Evolutionary conservation across 1,140 invertebrate species (phyloP), one percentile per base, ranked within the genome.

Genomic region (Probaryconus sp.): DNA sequence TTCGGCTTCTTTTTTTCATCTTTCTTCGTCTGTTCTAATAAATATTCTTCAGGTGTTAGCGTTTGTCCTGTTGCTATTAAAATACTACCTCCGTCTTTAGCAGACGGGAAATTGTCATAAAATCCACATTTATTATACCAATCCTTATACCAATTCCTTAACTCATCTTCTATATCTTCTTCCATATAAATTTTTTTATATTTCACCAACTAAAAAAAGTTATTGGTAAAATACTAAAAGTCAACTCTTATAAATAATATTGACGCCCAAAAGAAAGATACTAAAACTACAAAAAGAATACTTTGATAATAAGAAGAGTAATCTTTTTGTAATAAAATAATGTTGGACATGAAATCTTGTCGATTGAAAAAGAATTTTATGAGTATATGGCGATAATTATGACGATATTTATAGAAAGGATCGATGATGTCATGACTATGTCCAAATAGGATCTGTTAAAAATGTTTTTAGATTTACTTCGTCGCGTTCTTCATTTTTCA

Each of bases 91-190:
- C 89, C 89, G 51, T 86, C 81, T 2, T 88, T 68, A 9, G 83
- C 87, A 16, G 86, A 73, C 21, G 91, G 91, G 75, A 87, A 90
- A 3, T 83, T 82, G 56, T 90, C 88, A 47, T 91, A 91, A 30
- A 86, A 84, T 21, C 84, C 85, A 0, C 87, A 67, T 38, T 83
- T 80, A 1, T 85, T 60, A 79, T 90, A 91, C 90, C 92, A 93
- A 51, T 90, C 76, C 5, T 81, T 60, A 68, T 92, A 91, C 92
- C 92, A 93, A 40, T 89, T 89, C 42, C 91, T 89, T 63, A 93
- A 91, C 82, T 93, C 92, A 48, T 90, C 90, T 1, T 89, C 89
- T 60, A 93, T 92, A 76, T 93, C 92, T 74, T 93, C 92, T 85
- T 92, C 89, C 30, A 93, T 82, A 50, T 89, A 87, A 1, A 90